Evolutionary conservation across 2,888 invertebrate genomes (phyloP).

Genomic region (Acheta domesticus): DNA sequence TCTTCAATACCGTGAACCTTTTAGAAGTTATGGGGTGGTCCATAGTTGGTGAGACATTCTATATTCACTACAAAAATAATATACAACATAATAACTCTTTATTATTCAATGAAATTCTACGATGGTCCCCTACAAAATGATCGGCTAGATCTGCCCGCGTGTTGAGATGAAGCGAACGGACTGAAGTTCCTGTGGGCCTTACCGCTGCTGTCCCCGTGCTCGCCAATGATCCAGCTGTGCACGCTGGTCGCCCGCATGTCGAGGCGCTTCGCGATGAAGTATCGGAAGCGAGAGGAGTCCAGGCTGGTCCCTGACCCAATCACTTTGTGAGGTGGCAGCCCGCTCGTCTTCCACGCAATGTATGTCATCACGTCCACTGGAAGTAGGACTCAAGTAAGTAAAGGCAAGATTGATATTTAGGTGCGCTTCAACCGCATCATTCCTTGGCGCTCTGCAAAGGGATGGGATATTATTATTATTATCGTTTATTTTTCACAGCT

Average conservation of each 20-base stretch:
- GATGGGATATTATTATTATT: no score
- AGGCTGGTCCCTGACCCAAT: slow-evolving; percentile 92
- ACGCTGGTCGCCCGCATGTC: slow-evolving; percentile 78
- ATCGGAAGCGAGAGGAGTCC: slow-evolving; percentile 87
- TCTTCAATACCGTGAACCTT: no score
- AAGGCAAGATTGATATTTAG: background rate
- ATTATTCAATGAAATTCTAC: no score
- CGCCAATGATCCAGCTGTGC: slow-evolving; percentile 92
- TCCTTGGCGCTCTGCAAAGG: background rate
- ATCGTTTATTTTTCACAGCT: no score
- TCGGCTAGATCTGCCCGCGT: no score
- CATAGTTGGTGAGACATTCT: no score
- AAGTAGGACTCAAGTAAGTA: slow-evolving; percentile 33
- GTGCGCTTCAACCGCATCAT: background rate
- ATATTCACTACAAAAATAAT: no score
- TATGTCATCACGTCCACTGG: slow-evolving; percentile 64
- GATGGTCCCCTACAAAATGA: no score
- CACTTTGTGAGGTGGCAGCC: slow-evolving; percentile 79
- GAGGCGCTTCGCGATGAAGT: slow-evolving; percentile 77
- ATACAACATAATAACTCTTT: no score
- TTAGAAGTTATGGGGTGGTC: no score
- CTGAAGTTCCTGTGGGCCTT: no score
- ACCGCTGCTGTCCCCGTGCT: slow-evolving; percentile 89
- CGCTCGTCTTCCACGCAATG: slow-evolving; percentile 76
- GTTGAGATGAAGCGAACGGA: no score